Evolutionary conservation across 2,797 vertebrate genomes (phyloP).

Genomic region (Silurus lanzhouensis): DNA sequence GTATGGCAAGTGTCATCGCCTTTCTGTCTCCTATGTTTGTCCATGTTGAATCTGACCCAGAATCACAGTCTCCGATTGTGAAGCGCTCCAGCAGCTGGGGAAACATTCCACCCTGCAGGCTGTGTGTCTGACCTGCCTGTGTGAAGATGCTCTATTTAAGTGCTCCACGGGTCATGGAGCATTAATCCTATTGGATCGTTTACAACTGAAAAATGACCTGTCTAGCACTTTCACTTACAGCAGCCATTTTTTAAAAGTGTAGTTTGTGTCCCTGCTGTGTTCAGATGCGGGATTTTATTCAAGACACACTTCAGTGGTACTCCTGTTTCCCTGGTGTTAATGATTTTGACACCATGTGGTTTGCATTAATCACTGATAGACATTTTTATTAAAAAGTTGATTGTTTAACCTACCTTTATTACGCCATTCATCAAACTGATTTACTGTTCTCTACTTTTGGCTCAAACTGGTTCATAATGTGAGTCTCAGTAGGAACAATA

Average conservation of each 20-base stretch:
- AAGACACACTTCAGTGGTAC: slow-evolving; percentile 1
- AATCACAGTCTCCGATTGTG: slow-evolving; percentile 18
- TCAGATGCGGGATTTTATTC: not conserved
- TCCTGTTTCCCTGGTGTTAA: slow-evolving; percentile 1
- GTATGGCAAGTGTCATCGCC: slow-evolving; percentile 36
- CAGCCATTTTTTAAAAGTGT: not conserved
- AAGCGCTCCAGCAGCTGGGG: slow-evolving; percentile 33
- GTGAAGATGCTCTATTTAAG: slow-evolving; percentile 4
- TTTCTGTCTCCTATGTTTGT: slow-evolving; percentile 9
- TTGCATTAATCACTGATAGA: slow-evolving; percentile 24
- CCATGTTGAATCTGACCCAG: not conserved
- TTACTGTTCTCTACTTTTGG: not conserved
- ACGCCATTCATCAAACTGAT: not conserved
- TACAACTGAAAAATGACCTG: slow-evolving; percentile 8
- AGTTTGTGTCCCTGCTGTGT: not conserved
- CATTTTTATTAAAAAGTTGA: slow-evolving; percentile 18
- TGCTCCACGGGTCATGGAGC: not conserved
- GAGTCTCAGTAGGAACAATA: not conserved
- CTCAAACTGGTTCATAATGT: not conserved
- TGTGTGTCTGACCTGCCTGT: not conserved
- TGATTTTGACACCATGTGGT: not conserved
- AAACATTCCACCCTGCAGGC: slow-evolving; percentile 18
- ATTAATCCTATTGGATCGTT: slow-evolving; percentile 11
- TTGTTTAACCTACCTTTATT: slow-evolving; percentile 9
- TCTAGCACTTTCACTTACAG: not conserved